Evolutionary conservation across 2,888 invertebrate species (phyloP).

Genomic region (Microctonus aethiopoides): DNA sequence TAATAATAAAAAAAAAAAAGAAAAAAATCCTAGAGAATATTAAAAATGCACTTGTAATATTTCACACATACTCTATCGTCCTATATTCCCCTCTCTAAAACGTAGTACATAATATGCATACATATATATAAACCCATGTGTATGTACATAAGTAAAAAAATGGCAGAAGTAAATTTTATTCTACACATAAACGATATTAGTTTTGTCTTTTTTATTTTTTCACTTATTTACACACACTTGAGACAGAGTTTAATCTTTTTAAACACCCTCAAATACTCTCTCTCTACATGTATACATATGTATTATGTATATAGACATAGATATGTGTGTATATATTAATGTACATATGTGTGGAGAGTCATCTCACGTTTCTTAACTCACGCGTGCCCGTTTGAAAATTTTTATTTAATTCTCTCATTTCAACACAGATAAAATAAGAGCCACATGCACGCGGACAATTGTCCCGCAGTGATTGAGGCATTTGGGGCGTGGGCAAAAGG

Average conservation of each 20-base stretch:
- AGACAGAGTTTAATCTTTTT: constrained; percentile 37
- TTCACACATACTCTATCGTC: background rate
- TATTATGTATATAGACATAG: no score
- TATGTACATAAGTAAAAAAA: no score
- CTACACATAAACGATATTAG: background rate
- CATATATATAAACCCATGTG: background rate
- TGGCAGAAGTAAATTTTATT: background rate
- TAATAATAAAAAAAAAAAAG: background rate
- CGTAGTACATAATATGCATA: background rate
- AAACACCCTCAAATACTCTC: constrained; percentile 37
- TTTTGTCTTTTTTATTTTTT: no score
- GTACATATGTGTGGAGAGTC: background rate
- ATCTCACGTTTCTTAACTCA: constrained; percentile 4
- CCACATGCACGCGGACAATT: constrained; percentile 55
- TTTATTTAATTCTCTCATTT: constrained; percentile 2
- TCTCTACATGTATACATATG: background rate
- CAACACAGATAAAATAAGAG: constrained; percentile 38
- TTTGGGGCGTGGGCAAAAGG: constrained; percentile 52
- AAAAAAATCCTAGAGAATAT: constrained; percentile 13
- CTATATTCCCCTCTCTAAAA: background rate
- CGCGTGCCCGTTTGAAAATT: constrained; percentile 24
- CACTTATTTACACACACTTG: constrained; percentile 14
- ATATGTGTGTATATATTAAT: no score
- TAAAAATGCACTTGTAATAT: constrained; percentile 20
- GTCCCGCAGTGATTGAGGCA: constrained; percentile 60